Base-by-base conservation (phyloP, 2,888 invertebrate genomes). In the Ptycholaimellus sp. region DNA sequence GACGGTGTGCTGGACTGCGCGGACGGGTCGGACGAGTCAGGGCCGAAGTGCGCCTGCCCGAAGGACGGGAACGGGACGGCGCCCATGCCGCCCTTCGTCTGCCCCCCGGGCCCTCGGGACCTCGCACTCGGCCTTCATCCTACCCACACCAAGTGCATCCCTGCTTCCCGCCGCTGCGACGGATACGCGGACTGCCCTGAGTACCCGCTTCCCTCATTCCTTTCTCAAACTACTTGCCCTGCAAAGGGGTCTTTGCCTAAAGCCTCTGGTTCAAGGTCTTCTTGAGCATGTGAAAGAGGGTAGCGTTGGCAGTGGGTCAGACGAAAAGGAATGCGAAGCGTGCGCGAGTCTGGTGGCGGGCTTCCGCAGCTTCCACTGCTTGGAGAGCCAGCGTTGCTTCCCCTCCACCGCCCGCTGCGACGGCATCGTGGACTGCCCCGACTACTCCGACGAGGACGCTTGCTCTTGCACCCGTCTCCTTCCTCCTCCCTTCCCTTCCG, bases 141-240 rank as follows among this genome's bases (percentile, higher is more conserved):
- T n/a, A n/a, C n/a, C n/a, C n/a, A n/a, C n/a, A n/a, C 3, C 13
- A 33, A 33, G 33, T 33, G 33, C 33, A 33, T 33, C 33, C 33
- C 33, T 14, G 7, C 3, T 22, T 6, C 3, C 13, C 14, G 5
- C 21, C 21, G 6, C 13, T 33, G 33, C 33, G 33, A 33, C 33
- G 33, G 33, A 6, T 33, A 33, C 33, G 3, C n/a, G 3, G 21
- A 33, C 33, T 33, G 33, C 22, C 4, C 9, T 5, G 22, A 33
- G 33, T 33, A n/a, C 3, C 21, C 11, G 17, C 18, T 17, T 19
- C 19, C 18, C 17, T 19, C 25, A 6, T 23, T 23, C 25, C 25
- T 23, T 13, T 13, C 25, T 23, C 13, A 23, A 9, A 23, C 13
- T 23, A 23, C 13, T 9, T 23, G 25, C 6, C 25, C 7, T 23